These are phyloP conservation scores for Ammodramus savannarum DNA, from an alignment of 2,113 vertebrate genomes.

Conservation along the genomic window DNA sequence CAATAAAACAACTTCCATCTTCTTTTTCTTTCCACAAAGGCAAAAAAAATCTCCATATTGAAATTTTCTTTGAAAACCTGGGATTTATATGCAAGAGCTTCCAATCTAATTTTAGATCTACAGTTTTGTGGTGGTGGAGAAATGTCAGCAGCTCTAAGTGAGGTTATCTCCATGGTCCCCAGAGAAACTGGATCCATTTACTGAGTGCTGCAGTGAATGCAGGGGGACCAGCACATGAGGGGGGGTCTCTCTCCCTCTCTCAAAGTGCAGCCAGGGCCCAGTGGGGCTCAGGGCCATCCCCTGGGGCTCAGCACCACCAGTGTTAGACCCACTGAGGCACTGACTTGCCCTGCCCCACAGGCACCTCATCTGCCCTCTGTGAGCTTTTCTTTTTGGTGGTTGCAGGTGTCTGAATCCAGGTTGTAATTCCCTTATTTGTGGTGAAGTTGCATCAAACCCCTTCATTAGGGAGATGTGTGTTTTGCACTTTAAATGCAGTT, in stretches of 20 bases:
- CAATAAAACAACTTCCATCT: background rate
- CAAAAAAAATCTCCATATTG: background rate
- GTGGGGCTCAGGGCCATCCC: background rate
- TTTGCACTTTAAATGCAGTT: background rate
- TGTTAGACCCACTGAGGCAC: accelerated
- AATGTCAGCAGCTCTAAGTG: background rate
- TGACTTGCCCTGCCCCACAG: background rate
- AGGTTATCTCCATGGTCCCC: background rate
- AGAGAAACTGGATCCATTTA: background rate
- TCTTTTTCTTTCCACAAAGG: background rate
- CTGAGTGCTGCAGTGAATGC: conserved; percentile 68
- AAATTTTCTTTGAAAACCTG: background rate
- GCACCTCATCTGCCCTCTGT: background rate
- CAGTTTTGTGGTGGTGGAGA: background rate
- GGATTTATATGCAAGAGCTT: background rate
- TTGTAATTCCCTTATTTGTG: background rate
- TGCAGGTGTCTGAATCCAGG: background rate
- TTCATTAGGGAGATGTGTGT: background rate
- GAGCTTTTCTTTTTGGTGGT: background rate
- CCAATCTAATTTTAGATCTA: background rate
- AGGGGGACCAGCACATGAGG: background rate
- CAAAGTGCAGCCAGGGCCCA: background rate
- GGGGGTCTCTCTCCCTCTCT: background rate
- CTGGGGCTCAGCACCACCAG: background rate
- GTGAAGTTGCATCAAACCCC: background rate